These are phyloP conservation scores for Aphis craccivora DNA, from an alignment of 1,140 invertebrate species.

Conservation along the genomic window DNA sequence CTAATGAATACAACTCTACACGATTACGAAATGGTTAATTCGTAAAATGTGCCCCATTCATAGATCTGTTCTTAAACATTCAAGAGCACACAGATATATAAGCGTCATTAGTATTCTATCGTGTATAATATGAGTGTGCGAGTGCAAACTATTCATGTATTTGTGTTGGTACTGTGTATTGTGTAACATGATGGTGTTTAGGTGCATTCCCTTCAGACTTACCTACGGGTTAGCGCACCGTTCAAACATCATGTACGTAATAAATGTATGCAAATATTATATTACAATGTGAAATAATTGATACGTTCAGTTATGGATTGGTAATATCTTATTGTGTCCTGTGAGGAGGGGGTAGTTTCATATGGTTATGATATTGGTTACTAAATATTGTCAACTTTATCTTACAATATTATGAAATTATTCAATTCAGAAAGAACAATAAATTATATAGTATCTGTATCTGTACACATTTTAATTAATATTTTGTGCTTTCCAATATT, in stretches of 20 bases:
- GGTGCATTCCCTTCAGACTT: neutral
- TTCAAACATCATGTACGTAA: neutral
- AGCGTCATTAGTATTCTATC: constrained; percentile 46
- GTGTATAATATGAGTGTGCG: neutral
- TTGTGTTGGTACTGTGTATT: neutral
- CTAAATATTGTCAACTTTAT: neutral
- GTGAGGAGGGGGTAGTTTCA: neutral
- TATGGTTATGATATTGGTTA: neutral
- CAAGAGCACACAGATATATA: neutral
- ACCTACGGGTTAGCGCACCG: neutral
- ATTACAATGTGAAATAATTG: neutral
- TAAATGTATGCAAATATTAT: neutral
- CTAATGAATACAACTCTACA: constrained; percentile 32
- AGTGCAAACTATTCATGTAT: neutral
- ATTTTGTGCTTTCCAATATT: neutral
- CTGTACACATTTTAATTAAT: neutral
- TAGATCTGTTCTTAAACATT: constrained; percentile 50
- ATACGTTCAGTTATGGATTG: neutral
- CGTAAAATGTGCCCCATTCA: neutral
- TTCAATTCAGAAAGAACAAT: neutral
- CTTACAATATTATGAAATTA: neutral
- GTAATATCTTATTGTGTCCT: neutral
- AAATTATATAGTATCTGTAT: neutral
- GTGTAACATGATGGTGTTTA: neutral
- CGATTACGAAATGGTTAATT: constrained; percentile 48